Conservation (phyloP, 2,888 invertebrate genomes). For the Anticlea derivata region DNA sequence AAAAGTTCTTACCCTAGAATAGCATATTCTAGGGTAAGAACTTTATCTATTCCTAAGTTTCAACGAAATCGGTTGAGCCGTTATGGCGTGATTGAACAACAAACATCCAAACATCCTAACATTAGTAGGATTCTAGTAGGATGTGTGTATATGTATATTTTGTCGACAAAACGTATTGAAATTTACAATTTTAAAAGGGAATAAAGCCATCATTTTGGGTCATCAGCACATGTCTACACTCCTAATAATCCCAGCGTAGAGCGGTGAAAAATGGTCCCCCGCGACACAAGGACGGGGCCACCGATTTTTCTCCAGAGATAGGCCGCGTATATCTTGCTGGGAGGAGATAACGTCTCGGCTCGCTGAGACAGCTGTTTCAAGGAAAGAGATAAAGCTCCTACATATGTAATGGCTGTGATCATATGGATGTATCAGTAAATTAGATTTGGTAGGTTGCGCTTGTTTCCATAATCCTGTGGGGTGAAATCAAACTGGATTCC, state of each 20-base stretch:
- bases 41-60: too few relatives aligned
- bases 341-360: conserved; percentile 50
- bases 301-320: conserved; percentile 70
- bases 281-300: conserved; percentile 55
- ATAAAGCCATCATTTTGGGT: conserved; percentile 37
- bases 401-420: conserved; percentile 33
- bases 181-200: conserved; percentile 6
- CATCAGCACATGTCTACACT: conserved; percentile 50
- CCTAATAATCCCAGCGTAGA: conserved; percentile 52
- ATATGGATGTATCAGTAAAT: conserved; percentile 32
- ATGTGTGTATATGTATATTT: too few relatives aligned
- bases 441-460: conserved; percentile 16
- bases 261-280: conserved; percentile 60
- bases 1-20: too few relatives aligned
- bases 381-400: conserved; percentile 34
- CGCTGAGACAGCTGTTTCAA: conserved; percentile 52
- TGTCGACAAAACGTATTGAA: too few relatives aligned
- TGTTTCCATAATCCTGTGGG: neutral
- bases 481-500: too few relatives aligned
- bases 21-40: too few relatives aligned
- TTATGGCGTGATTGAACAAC: too few relatives aligned
- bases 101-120: too few relatives aligned
- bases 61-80: too few relatives aligned
- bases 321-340: conserved; percentile 54
- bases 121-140: too few relatives aligned